Conservation (phyloP, 2,888 invertebrate species). For the Latrodectus elegans region DNA sequence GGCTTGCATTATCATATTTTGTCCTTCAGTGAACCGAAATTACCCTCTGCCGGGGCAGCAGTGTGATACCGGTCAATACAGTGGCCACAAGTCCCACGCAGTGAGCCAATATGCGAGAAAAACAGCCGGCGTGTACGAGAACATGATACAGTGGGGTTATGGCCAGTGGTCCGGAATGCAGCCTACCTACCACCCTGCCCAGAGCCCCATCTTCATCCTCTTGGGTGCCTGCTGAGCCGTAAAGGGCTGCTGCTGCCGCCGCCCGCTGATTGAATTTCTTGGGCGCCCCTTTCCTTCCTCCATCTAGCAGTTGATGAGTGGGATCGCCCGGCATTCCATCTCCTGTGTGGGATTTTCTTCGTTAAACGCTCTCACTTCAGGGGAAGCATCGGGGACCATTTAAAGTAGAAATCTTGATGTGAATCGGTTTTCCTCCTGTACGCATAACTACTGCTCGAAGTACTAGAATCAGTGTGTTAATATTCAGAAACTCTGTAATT, state of each 20-base stretch:
- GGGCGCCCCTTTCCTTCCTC: constrained; percentile 15
- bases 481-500: no score
- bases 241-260: constrained; percentile 10
- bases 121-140: constrained; percentile 41
- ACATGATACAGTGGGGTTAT: constrained; percentile 46
- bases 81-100: not conserved
- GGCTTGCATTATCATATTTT: constrained; percentile 38
- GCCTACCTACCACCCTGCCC: not conserved
- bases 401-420: no score
- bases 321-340: constrained; percentile 11
- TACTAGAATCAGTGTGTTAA: no score
- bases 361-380: no score
- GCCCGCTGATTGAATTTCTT: constrained; percentile 52
- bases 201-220: constrained; percentile 37
- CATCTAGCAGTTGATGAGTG: constrained; percentile 18
- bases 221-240: constrained; percentile 38
- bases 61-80: constrained; percentile 34
- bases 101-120: constrained; percentile 43
- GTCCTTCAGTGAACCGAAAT: constrained; percentile 11
- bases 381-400: no score
- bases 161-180: constrained; percentile 53
- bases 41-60: constrained; percentile 33
- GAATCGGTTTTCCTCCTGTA: no score
- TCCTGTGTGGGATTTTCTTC: no score
- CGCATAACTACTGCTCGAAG: no score